Base-by-base conservation (phyloP, 1,140 invertebrate genomes). In the Riptortus pedestris region DNA sequence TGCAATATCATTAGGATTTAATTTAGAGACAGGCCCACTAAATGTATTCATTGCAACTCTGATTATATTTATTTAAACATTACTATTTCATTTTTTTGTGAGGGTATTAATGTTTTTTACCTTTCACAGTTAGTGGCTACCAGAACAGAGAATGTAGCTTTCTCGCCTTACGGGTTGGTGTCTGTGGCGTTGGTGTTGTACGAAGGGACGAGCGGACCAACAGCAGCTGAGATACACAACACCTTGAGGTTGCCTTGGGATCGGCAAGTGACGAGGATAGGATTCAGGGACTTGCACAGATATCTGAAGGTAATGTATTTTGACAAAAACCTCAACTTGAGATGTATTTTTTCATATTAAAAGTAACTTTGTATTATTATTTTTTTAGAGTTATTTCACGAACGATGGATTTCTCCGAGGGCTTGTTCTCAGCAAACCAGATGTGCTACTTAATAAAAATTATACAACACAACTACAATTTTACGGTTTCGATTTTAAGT, bases 391-490 rank as follows among this genome's bases (percentile, higher is more conserved):
- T 28, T 90, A 91, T 71, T 85, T 91, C 61, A 84, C 85, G 1
- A 80, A 84, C 66, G 85, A 90, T 69, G 87, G 87, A 26, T 89
- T 89, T 63, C 74, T 90, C 0, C 85, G 85, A 7, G 87, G 87
- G 1, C 72, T 91, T 58, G 86, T 85, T 2, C 74, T 91, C 22
- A 91, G 85, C 71, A 83, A 83, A 52, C 84, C 86, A 68, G 86
- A 87, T 71, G 83, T 87, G 0, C 83, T 79, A 2, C 80, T 90
- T 28, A 81, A 80, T 24, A 76, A 80, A 12, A 80, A 81, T 27
- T 90, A 87, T 69, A 81, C 83, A 71, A 79, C 81, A 22, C 77
- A 87, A 31, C 73, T 91, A 18, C 76, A 80, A 64, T 89, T 88
- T 73, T 90, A 90, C 69, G 87, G 87, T 1, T 91, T 87, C 70